A percentile compares a stretch with the other conserved stretches of the same genome.
Conservation (phyloP, 2,888 invertebrate species). For the Marronus borbonicus region DNA sequence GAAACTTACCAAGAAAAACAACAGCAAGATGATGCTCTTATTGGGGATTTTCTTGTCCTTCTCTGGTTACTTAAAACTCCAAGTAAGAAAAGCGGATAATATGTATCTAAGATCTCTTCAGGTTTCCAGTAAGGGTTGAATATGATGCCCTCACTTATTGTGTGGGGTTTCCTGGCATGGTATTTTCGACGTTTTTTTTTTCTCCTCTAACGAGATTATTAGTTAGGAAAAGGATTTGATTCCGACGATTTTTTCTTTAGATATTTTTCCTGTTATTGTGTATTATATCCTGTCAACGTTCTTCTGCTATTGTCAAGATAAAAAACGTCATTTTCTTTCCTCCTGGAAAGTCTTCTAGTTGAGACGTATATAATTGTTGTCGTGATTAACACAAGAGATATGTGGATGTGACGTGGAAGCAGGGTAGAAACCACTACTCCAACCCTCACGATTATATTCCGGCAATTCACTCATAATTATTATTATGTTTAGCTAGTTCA, state of each 20-base stretch:
- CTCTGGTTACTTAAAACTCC: no score
- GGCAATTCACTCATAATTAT: not conserved
- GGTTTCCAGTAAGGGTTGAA: no score
- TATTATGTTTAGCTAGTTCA: not conserved
- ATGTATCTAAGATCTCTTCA: no score
- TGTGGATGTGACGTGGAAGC: not conserved
- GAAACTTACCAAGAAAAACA: no score
- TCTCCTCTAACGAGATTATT: not conserved
- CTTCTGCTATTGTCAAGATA: not conserved
- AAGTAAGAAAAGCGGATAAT: no score
- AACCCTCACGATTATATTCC: not conserved
- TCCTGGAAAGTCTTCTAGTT: not conserved
- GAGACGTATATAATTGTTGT: conserved; percentile 1
- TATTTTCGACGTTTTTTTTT: conserved; percentile 2
- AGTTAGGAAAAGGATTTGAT: conserved; percentile 6
- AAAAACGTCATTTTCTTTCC: conserved; percentile 10
- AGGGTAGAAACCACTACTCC: conserved; percentile 2
- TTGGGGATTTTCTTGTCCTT: no score
- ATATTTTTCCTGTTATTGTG: conserved; percentile 1
- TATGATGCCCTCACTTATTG: no score
- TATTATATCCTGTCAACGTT: conserved; percentile 11
- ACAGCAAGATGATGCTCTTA: no score
- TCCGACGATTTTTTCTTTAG: not conserved
- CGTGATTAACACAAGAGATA: not conserved
- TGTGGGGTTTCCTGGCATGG: not conserved